Percentiles rank a stretch among this genome's conserved stretches.
phyloP scores from a whole-genome alignment of 2,797 vertebrate genomes.

The Etheostoma nigrum region DNA sequence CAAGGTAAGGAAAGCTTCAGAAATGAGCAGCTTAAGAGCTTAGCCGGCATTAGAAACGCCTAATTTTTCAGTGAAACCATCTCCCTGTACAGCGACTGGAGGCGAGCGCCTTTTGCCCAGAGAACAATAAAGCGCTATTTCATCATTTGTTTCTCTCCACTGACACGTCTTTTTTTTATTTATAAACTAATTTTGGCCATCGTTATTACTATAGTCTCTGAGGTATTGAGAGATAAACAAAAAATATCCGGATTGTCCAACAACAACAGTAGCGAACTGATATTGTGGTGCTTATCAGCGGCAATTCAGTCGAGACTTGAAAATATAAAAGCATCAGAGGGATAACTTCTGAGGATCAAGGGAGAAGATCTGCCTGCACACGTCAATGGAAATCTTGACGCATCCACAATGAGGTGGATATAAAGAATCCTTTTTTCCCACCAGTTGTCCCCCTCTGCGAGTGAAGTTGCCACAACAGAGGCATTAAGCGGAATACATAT shows the following conservation, averaged over 20 bases:
- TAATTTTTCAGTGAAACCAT: constrained; percentile 78
- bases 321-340: constrained; percentile 15
- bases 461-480: constrained; percentile 10
- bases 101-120: constrained; percentile 29
- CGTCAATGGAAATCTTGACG: constrained; percentile 10
- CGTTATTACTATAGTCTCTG: constrained; percentile 35
- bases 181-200: constrained; percentile 32
- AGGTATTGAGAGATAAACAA: constrained; percentile 31
- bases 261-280: constrained; percentile 1
- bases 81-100: constrained; percentile 47
- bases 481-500: constrained; percentile 10
- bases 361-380: constrained; percentile 10
- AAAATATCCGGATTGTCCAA: constrained; percentile 14
- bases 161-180: constrained; percentile 29
- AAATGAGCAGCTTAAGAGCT: constrained; percentile 85
- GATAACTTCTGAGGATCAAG: constrained; percentile 18
- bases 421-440: background rate
- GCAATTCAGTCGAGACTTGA: constrained; percentile 30
- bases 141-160: constrained; percentile 56
- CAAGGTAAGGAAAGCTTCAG: constrained; percentile 75
- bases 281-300: constrained; percentile 28
- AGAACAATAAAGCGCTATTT: constrained; percentile 59
- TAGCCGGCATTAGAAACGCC: constrained; percentile 72
- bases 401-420: constrained; percentile 18
- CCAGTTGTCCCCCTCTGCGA: constrained; percentile 10